These are phyloP conservation scores for Abscondita cerata DNA, from an alignment of 2,888 invertebrate species.

Conservation along the genomic window DNA sequence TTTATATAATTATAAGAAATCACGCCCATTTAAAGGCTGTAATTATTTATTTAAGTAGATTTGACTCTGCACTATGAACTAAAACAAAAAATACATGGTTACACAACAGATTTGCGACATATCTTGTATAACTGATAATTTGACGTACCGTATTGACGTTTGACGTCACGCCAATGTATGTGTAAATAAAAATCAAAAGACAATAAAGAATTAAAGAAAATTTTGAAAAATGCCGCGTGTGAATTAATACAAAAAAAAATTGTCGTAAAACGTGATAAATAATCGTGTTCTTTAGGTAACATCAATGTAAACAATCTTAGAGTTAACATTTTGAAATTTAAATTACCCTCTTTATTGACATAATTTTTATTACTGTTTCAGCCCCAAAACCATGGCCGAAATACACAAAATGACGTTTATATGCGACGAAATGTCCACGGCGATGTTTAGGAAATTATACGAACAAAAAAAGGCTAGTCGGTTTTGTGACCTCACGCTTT, in stretches of 20 bases:
- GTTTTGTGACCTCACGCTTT: constrained; percentile 68
- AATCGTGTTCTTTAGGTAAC: not conserved
- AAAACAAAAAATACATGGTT: no score
- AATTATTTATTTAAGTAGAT: no score
- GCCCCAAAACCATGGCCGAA: constrained; percentile 47
- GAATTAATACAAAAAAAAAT: not conserved
- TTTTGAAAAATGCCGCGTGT: constrained; percentile 16
- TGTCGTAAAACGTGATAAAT: not conserved
- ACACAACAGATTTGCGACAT: no score
- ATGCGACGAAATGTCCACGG: constrained; percentile 52
- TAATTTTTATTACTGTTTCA: constrained; percentile 7
- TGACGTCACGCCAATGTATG: constrained; percentile 13
- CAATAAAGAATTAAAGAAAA: constrained; percentile 16
- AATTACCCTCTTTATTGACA: not conserved
- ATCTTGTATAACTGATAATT: not conserved
- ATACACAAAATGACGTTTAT: constrained; percentile 55
- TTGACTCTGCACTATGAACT: no score
- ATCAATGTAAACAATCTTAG: not conserved
- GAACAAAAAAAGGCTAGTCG: constrained; percentile 64
- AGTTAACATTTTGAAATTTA: not conserved
- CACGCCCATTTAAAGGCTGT: no score
- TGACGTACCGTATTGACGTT: constrained; percentile 17
- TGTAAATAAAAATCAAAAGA: constrained; percentile 5
- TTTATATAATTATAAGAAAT: no score
- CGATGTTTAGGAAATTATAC: constrained; percentile 55